Evolutionary conservation across 2,888 invertebrate genomes (phyloP), one percentile per base, ranked within the genome.

Genomic region (Dolomedes plantarius): DNA sequence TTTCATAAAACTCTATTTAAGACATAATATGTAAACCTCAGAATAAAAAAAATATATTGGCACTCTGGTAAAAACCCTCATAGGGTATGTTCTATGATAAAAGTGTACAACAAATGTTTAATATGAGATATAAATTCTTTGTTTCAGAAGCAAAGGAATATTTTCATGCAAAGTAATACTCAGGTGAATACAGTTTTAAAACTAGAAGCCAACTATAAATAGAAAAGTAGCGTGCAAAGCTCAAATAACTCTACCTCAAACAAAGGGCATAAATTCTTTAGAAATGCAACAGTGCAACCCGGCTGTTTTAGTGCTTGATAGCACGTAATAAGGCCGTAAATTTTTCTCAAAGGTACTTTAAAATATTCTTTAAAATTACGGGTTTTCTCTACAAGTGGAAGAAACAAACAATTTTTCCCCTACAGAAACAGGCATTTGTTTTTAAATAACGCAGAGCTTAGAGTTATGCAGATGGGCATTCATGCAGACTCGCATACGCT

Each of bases 241-340:
- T 56, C 56, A 56, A 56, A 56, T 56, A 56, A 56, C 56, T 56
- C 56, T 23, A 23, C 56, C 11, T 56, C 6, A 56, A 56, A 56
- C 56, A 56, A 56, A 56, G 23, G 19, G 6, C 56, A 56, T 56
- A 56, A 56, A 56, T 56, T 56, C 23, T 23, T 16, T 23, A 56
- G 56, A 56, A 56, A 23, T 56, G 56, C 56, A 56, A 56, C 56
- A 56, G 56, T 23, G 56, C 19, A 23, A 16, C 23, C n/a, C 23
- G 56, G 23, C 19, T 19, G 19, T 23, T 56, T 56, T 56, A 56
- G 23, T 56, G 56, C 56, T 56, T 6, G 5, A 56, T 56, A 56
- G 19, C 56, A 56, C 23, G 56, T 56, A 56, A 56, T 56, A 56
- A 23, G 1, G 11, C 11, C 16, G 56, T 56, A 56, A 19, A 56